Evolutionary conservation across 37 sponge, comb jelly and placozoan species (phyloP), one percentile per base, ranked within the genome.

Genomic region (Chondrosia reniformis): DNA sequence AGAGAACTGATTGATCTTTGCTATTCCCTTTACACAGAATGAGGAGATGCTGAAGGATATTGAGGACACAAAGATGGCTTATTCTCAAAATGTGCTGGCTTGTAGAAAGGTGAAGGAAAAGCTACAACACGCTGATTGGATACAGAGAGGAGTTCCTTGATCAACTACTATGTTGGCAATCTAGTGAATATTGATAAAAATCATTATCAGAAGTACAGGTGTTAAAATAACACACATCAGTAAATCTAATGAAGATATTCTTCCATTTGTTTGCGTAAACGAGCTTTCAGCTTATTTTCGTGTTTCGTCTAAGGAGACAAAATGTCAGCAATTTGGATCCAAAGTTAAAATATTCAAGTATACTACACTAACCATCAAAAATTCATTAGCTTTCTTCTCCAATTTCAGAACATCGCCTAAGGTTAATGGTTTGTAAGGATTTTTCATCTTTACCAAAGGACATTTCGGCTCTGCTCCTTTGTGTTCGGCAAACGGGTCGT

Each of bases 401-500:
- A 89, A 54, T 41, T 85, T 85, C 8, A 89, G 31, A 1, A 85
- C 83, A 43, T 89, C 75, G 7, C 75, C 86, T 0, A 89, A 79
- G 10, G 90, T 89, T 12, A 89, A 78, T 4, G 27, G 58, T 28
- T 37, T 49, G 42, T 89, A 89, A 44, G 90, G 90, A 64, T 89
- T 86, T 54, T 89, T 89, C 32, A 82, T 45, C 79, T 85, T 81
- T 1, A 89, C 52, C 39, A 75, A 89, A 9, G 75, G 65, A 59
- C 90, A 89, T 39, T 33, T 44, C n/a, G 30, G n/a, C 6, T 30
- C 62, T 4, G 86, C 69, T 7, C 22, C 9, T 25, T 33, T 56
- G 69, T 87, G 87, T 76, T 87, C 82, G 15, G 33, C 42, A 32
- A 54, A 21, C 32, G 93, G 93, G 33, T 74, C 52, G 42, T 92